phyloP scores from a whole-genome alignment of 1,140 invertebrate genomes.

The Hyphantria cunea region DNA sequence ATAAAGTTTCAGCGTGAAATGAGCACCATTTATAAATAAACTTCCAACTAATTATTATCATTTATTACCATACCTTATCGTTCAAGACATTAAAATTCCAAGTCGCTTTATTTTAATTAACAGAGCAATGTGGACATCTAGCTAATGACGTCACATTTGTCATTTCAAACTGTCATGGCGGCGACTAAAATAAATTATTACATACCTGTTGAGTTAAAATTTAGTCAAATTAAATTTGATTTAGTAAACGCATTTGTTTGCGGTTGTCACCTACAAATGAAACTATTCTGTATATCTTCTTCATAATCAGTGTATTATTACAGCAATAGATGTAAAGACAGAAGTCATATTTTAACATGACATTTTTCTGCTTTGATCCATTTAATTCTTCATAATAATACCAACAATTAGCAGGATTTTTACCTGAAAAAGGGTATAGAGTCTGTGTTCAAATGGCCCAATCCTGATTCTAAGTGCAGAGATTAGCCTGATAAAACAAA shows the following conservation, averaged over 20 bases:
- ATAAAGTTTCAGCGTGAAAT: too few species aligned
- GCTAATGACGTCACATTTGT: constrained; percentile 6
- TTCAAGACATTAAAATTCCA: neutral
- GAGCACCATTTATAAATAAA: too few species aligned
- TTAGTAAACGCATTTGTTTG: neutral
- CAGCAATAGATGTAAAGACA: too few species aligned
- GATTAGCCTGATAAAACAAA: too few species aligned
- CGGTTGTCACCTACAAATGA: neutral
- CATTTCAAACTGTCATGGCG: constrained; percentile 9
- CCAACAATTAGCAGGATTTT: too few species aligned
- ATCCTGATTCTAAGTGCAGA: too few species aligned
- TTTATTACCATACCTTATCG: neutral
- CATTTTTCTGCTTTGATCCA: too few species aligned
- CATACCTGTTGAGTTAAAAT: constrained; percentile 16
- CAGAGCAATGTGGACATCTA: neutral
- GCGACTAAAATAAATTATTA: constrained; percentile 1
- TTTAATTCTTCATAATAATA: too few species aligned
- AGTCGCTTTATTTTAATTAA: neutral
- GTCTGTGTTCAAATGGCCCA: too few species aligned
- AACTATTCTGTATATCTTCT: neutral
- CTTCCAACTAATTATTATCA: too few species aligned
- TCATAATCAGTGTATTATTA: neutral
- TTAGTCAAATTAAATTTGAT: neutral
- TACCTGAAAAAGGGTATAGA: too few species aligned
- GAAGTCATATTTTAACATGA: too few species aligned